Evolutionary conservation across 1,140 invertebrate genomes (phyloP).

Genomic region (Mactra quadrangularis): DNA sequence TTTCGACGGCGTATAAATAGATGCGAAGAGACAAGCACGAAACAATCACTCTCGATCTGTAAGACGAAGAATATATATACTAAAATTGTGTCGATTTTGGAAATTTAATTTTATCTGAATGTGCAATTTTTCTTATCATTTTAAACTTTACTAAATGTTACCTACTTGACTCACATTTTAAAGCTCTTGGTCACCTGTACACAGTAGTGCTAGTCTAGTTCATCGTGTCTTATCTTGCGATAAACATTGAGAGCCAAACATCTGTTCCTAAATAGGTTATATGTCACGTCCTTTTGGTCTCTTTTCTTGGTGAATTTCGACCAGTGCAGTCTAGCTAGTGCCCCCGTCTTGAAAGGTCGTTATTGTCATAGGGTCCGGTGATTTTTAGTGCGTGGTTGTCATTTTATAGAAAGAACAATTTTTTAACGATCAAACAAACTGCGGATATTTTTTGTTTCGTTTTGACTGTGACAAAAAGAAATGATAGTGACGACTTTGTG

Average conservation of each 20-base stretch:
- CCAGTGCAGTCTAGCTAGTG: background rate
- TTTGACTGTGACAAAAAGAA: background rate
- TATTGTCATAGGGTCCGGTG: no score
- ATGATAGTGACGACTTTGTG: constrained; percentile 2
- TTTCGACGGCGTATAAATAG: no score
- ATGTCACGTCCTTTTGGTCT: constrained; percentile 7
- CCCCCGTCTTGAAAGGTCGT: no score
- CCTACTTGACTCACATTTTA: background rate
- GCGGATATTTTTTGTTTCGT: background rate
- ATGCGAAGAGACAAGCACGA: no score
- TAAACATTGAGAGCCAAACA: background rate
- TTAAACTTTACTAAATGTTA: background rate
- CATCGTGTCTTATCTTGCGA: constrained; percentile 26
- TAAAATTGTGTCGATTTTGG: background rate
- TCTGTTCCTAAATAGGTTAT: background rate
- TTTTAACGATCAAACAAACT: constrained; percentile 18
- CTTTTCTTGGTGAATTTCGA: background rate
- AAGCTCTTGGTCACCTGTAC: background rate
- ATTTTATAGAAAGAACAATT: constrained; percentile 25
- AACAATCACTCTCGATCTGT: no score
- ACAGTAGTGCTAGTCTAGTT: background rate
- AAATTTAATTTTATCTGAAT: background rate
- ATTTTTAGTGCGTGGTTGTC: no score
- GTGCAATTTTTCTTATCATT: background rate
- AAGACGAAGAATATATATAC: no score